phyloP scores from a whole-genome alignment of 1,140 invertebrate species.

The Aradophagus sp. region DNA sequence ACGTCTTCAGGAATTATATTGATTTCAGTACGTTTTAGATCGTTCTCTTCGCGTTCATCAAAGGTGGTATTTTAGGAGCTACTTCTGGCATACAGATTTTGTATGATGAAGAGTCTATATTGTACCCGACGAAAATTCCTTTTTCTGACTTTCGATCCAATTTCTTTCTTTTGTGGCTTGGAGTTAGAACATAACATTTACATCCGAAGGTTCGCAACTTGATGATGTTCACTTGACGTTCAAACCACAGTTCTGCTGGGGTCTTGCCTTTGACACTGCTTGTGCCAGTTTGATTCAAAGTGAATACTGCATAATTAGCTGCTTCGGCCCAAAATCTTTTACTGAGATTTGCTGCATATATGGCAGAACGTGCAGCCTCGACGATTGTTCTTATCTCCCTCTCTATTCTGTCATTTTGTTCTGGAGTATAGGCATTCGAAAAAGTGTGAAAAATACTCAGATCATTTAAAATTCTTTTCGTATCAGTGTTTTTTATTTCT shows the following conservation, averaged over 20 bases:
- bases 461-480: slow-evolving; percentile 2
- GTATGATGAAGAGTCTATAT: slow-evolving; percentile 23
- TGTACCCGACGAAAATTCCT: slow-evolving; percentile 51
- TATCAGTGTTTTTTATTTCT: slow-evolving; percentile 9
- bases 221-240: slow-evolving; percentile 20
- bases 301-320: slow-evolving; percentile 58
- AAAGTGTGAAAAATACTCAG: slow-evolving; percentile 4
- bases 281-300: slow-evolving; percentile 57
- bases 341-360: slow-evolving; percentile 19
- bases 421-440: slow-evolving; percentile 6
- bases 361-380: slow-evolving; percentile 57
- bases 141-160: slow-evolving; percentile 35
- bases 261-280: slow-evolving; percentile 19
- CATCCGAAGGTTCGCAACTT: slow-evolving; percentile 46
- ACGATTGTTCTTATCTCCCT: slow-evolving; percentile 61
- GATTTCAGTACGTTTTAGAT: background rate
- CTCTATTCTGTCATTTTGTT: slow-evolving; percentile 64
- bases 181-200: slow-evolving; percentile 22
- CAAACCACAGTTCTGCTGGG: slow-evolving; percentile 48
- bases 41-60: slow-evolving; percentile 20
- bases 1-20: background rate
- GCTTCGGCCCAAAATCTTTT: slow-evolving; percentile 64
- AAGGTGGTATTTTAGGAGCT: slow-evolving; percentile 15
- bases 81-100: slow-evolving; percentile 21
- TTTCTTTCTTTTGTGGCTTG: slow-evolving; percentile 34